Percentiles rank a stretch among this genome's conserved stretches.
These are phyloP conservation scores for Panthera leo DNA, from an alignment of 2,113 vertebrate genomes.

Conservation along the genomic window DNA sequence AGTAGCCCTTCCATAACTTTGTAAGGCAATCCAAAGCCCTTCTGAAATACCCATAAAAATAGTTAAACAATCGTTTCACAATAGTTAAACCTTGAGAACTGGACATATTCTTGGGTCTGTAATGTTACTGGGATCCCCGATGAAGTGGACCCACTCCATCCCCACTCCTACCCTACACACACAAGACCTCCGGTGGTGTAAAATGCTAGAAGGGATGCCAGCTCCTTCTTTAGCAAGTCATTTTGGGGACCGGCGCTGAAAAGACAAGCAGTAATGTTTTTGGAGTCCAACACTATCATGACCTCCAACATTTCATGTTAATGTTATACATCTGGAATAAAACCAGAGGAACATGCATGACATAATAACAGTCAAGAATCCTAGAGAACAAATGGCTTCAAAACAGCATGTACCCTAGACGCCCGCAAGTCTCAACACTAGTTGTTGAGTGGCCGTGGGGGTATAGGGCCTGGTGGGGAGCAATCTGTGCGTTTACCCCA, in stretches of 20 bases:
- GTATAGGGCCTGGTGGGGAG: fast-evolving
- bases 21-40: not conserved
- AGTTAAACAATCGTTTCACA: not conserved
- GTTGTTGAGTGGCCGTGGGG: not conserved
- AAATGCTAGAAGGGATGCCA: not conserved
- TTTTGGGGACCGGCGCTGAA: not conserved
- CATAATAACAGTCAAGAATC: not conserved
- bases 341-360: not conserved
- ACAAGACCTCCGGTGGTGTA: not conserved
- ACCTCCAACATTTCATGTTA: not conserved
- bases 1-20: not conserved
- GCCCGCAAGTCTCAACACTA: not conserved
- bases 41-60: not conserved
- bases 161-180: not conserved
- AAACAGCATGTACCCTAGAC: not conserved
- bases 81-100: not conserved
- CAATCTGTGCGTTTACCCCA: not conserved
- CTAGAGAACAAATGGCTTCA: not conserved
- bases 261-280: not conserved
- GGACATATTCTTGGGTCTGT: not conserved
- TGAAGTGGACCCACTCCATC: not conserved
- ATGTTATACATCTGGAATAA: conserved; percentile 27
- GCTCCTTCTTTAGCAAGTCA: not conserved
- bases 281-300: not conserved
- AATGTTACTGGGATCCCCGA: not conserved